Evolutionary conservation across 2,797 vertebrate genomes (phyloP), one percentile per base, ranked within the genome.

Genomic region (Falco peregrinus): DNA sequence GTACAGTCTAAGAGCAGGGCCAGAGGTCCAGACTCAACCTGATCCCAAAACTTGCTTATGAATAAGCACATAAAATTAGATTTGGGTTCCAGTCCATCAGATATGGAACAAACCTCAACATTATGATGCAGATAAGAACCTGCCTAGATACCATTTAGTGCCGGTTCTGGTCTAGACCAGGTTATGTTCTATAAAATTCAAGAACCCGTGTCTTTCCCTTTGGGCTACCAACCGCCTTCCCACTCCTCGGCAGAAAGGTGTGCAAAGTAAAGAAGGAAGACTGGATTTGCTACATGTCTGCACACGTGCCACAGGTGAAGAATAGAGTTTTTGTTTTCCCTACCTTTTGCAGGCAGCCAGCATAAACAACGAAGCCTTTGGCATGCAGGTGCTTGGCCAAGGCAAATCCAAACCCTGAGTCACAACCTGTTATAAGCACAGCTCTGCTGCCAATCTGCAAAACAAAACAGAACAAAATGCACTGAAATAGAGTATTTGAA

Each of bases 321-420:
- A 93, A 87, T 8, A 60, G 4, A 76, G 47, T 6, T 77, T 83
- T 68, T 67, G 50, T 71, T 57, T 87, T 37, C 64, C 97, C 64
- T 97, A 98, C 98, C 98, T 98, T 98, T 87, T 98, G 85, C 67
- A 98, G 94, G 83, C 98, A 98, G 67, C 98, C 98, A 57, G 98
- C 98, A 6, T 98, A 98, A 88, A 98, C 78, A 51, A 97, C 95
- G 89, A 98, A 98, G 79, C 98, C 98, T 95, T 97, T 96, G 3
- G 79, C 31, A 41, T 98, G 98, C 26, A 98, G 96, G 67, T 98
- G 97, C 48, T 98, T 98, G 84, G 98, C 98, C 69, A 98, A 90
- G 37, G 83, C 96, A 93, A 98, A 98, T 76, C 98, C 98, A 77
- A 98, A 98, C 56, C 98, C 98, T 1, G 98, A 98, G 90, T 98